Base-by-base conservation (phyloP, 1,140 invertebrate species). In the Amyelois transitella region DNA sequence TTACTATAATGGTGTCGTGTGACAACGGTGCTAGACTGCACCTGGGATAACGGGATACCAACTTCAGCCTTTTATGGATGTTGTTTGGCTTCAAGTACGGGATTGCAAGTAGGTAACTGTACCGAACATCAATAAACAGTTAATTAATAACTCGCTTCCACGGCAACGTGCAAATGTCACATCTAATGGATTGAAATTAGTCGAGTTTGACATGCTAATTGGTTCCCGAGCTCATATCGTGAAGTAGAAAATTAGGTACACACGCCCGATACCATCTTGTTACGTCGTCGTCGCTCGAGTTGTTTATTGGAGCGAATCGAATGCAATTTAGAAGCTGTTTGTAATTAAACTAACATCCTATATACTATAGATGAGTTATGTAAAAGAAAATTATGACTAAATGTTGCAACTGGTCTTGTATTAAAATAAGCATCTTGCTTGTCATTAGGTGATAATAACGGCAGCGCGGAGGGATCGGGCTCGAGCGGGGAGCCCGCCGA, bases 401-500 rank as follows among this genome's bases (percentile, higher is more conserved):
- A 48, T n/a, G n/a, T 28, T 48, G 19, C 19, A 17, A 32, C 20
- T 8, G 20, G 3, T n/a, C 14, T 38, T 48, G 2, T 48, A 18
- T 6, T 19, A 21, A n/a, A 48, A n/a, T 19, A 19, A 21, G n/a
- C 12, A 4, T 17, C 44, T 48, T 49, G 54, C 59, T 54, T 43
- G 53, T 44, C 43, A 50, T 19, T 64, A 86, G 84, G 84, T 74
- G 84, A 87, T 24, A 84, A 83, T 61, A 83, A 80, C 81, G 81
- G 81, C 90, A 68, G 91, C 91, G 83, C 94, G 92, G 86, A 53
- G 90, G 96, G 64, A 88, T 94, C 44, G 86, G 94, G 69, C 92
- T 78, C 96, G 93, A 81, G 94, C 93, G 85, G 76, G 32, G 90
- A 90, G 60, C 32, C 32, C n/a, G 32, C 32, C 12, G 32, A 38